phyloP scores from a whole-genome alignment of 2,797 vertebrate species.

The Bradypodion pumilum region DNA sequence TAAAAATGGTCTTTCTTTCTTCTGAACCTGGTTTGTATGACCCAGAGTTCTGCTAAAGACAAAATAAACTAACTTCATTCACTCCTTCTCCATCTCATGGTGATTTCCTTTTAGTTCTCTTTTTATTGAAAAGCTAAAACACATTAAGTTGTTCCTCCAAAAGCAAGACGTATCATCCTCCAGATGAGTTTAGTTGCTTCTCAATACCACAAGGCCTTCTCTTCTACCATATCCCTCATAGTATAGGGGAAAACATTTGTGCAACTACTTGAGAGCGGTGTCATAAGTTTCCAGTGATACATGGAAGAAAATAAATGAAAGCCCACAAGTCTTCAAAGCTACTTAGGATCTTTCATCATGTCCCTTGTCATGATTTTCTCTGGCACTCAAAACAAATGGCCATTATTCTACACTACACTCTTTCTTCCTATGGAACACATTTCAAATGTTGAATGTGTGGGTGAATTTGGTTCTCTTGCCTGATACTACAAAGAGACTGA shows the following conservation, averaged over 20 bases:
- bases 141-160: neutral
- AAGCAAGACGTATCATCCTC: neutral
- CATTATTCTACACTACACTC: constrained; percentile 13
- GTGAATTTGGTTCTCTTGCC: constrained; percentile 26
- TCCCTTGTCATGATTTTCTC: constrained; percentile 21
- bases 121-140: neutral
- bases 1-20: neutral
- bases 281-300: neutral
- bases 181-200: neutral
- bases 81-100: neutral
- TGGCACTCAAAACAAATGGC: constrained; percentile 45
- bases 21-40: neutral
- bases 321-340: neutral
- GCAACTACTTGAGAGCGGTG: neutral
- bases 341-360: neutral
- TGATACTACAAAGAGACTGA: constrained; percentile 47
- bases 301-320: neutral
- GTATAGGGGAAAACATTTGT: neutral
- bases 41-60: neutral
- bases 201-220: no score
- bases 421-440: constrained; percentile 40
- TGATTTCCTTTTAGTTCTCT: neutral
- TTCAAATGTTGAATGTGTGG: no score
- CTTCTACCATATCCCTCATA: neutral
- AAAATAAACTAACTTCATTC: neutral